Percentiles rank a stretch among this genome's conserved stretches.
Evolutionary conservation across 1,140 invertebrate species (phyloP).

Genomic region (Hylaeus volcanicus): DNA sequence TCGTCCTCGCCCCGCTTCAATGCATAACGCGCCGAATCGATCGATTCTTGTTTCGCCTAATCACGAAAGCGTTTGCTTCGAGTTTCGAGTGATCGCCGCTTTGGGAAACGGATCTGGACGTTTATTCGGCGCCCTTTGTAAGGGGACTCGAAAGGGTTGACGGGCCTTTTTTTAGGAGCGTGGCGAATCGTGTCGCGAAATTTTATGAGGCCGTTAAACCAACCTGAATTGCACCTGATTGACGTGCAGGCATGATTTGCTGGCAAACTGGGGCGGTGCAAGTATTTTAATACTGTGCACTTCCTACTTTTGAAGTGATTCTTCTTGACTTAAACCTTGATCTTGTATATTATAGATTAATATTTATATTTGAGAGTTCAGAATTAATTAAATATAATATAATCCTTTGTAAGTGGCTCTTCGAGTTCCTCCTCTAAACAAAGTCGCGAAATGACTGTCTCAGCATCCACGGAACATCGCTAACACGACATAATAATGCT

Average conservation of each 20-base stretch:
- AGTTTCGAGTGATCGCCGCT: background rate
- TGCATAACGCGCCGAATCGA: slow-evolving; percentile 47
- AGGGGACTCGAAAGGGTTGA: slow-evolving; percentile 45
- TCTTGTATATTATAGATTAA: no score
- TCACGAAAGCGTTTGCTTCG: slow-evolving; percentile 4
- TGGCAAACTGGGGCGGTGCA: no score
- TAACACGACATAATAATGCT: no score
- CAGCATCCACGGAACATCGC: no score
- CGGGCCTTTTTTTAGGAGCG: slow-evolving; percentile 19
- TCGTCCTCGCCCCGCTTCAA: slow-evolving; percentile 5
- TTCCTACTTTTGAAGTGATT: no score
- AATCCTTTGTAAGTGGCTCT: no score
- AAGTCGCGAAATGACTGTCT: no score
- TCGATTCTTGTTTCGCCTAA: slow-evolving; percentile 54
- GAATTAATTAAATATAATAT: no score
- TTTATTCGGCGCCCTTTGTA: slow-evolving; percentile 73
- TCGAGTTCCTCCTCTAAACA: no score
- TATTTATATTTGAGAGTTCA: no score
- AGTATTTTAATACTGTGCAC: no score
- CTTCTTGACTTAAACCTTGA: no score
- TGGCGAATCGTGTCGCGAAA: slow-evolving; percentile 36
- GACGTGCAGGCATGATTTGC: background rate
- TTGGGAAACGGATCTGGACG: slow-evolving; percentile 66
- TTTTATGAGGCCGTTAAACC: slow-evolving; percentile 6
- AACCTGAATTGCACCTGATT: slow-evolving; percentile 7